These are phyloP conservation scores for Thamnophis sirtalis DNA, from an alignment of 2,113 vertebrate species.

Conservation along the genomic window DNA sequence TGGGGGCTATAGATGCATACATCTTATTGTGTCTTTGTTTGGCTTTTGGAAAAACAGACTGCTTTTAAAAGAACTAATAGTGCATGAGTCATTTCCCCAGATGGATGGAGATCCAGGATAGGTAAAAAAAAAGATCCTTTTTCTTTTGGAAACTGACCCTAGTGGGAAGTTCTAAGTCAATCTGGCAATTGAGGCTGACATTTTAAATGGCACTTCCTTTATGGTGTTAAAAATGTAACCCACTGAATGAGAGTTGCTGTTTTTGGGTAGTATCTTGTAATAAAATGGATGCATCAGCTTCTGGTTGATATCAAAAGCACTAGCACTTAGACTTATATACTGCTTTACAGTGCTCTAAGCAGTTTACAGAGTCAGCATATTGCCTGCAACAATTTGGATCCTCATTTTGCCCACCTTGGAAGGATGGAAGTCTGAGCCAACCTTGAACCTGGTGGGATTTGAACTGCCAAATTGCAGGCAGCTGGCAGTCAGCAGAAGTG, in stretches of 20 bases:
- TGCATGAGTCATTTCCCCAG: background rate
- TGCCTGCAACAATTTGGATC: no score
- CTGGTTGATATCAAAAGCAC: background rate
- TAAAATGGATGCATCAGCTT: background rate
- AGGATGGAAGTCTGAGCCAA: no score
- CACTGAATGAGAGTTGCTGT: background rate
- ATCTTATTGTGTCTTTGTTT: background rate
- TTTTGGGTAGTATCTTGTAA: background rate
- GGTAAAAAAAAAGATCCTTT: background rate
- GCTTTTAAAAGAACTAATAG: background rate
- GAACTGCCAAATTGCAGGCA: no score
- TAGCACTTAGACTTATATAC: no score
- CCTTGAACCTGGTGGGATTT: no score
- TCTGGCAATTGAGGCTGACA: background rate
- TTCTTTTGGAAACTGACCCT: background rate
- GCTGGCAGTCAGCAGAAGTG: no score
- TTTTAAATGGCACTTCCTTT: no score
- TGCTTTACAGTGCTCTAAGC: no score
- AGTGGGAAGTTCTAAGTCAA: background rate
- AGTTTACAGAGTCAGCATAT: no score
- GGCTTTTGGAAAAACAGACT: background rate
- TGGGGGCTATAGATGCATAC: background rate
- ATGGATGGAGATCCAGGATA: background rate
- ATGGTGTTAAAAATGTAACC: background rate
- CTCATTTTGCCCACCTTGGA: no score